Percentiles rank a stretch among this genome's conserved stretches.
Conservation (phyloP, 2,888 invertebrate species). For the Anoncus sp. region DNA sequence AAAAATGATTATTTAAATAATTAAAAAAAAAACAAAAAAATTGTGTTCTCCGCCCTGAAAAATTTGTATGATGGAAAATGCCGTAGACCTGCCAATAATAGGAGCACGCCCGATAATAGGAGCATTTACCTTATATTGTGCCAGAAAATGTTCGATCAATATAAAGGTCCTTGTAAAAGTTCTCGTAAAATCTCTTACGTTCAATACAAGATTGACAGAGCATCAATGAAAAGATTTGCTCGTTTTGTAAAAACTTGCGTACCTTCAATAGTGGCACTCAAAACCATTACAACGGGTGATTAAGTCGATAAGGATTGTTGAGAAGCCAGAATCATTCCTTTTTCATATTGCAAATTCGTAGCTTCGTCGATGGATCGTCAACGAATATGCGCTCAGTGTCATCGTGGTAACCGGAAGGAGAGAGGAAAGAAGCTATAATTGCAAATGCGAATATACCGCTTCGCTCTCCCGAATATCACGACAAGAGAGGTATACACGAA, state of each 20-base stretch:
- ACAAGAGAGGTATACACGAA: conserved; percentile 34
- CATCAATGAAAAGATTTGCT: not conserved
- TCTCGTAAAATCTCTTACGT: too few relatives aligned
- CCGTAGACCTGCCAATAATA: too few relatives aligned
- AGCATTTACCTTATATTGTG: too few relatives aligned
- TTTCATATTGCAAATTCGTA: not conserved
- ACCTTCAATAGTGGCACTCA: not conserved
- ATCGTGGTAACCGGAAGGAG: not conserved
- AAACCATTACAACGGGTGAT: not conserved
- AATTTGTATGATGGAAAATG: too few relatives aligned
- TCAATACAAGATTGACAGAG: not conserved
- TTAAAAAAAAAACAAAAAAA: too few relatives aligned
- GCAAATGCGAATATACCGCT: conserved; percentile 59
- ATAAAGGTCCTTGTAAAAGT: too few relatives aligned
- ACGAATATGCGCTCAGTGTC: not conserved
- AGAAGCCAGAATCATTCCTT: not conserved
- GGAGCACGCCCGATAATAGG: too few relatives aligned
- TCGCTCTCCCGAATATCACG: conserved; percentile 20
- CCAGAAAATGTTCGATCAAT: too few relatives aligned
- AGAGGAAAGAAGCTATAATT: conserved; percentile 68
- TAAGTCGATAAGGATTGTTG: conserved; percentile 10
- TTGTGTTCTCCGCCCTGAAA: too few relatives aligned
- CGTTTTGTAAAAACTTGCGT: not conserved
- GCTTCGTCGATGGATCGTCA: conserved; percentile 8
- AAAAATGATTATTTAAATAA: too few relatives aligned